phyloP scores from a whole-genome alignment of 2,888 invertebrate species.

The Pseudeuparius sepicola region DNA sequence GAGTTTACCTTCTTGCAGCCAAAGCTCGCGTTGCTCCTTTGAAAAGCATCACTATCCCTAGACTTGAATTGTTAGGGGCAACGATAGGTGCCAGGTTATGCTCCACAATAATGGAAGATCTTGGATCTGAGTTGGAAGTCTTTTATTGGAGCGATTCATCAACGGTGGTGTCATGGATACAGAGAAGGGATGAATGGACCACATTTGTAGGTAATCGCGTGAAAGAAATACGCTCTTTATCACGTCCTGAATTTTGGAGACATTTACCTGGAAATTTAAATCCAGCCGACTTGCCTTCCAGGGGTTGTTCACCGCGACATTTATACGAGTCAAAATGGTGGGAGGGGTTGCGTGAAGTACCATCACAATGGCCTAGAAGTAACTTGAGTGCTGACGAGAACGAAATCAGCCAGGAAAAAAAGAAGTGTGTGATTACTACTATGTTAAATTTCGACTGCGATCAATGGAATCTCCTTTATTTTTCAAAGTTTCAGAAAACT shows the following conservation, averaged over 20 bases:
- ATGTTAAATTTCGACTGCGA: no score
- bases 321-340: no score
- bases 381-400: constrained; percentile 7
- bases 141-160: no score
- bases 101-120: constrained; percentile 7
- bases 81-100: constrained; percentile 14
- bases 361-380: constrained; percentile 8
- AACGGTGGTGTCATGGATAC: constrained; percentile 26
- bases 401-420: constrained; percentile 10
- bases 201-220: constrained; percentile 28
- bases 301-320: constrained; percentile 26
- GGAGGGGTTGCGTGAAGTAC: constrained; percentile 29
- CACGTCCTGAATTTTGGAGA: constrained; percentile 22
- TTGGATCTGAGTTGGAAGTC: constrained; percentile 5
- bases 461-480: constrained; percentile 18
- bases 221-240: constrained; percentile 24
- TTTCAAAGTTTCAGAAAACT: constrained; percentile 19
- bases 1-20: no score
- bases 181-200: constrained; percentile 22
- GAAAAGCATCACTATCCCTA: constrained; percentile 17
- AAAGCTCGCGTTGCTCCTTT: no score
- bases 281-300: constrained; percentile 29
- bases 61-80: constrained; percentile 17
- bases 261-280: constrained; percentile 31
- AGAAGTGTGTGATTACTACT: constrained; percentile 7